phyloP scores from a whole-genome alignment of 2,888 invertebrate genomes.

The Chrysopilus asiliformis region DNA sequence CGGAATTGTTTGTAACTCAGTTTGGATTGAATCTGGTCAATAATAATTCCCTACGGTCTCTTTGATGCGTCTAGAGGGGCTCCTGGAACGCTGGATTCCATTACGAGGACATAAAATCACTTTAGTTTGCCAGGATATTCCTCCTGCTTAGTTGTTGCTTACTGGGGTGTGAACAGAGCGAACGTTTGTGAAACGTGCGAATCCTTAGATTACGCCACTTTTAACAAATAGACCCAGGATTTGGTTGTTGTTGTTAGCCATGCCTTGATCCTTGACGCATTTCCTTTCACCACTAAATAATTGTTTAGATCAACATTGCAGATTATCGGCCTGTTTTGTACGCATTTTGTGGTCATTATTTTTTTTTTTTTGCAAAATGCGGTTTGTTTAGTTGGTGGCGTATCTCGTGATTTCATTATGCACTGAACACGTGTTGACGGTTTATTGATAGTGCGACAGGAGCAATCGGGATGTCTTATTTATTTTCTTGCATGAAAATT shows the following conservation, averaged over 20 bases:
- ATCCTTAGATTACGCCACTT: slow-evolving; percentile 8
- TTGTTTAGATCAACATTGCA: too few relatives aligned
- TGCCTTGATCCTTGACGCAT: neutral
- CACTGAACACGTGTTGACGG: too few relatives aligned
- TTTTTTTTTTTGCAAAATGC: too few relatives aligned
- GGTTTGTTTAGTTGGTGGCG: too few relatives aligned
- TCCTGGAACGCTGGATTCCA: neutral
- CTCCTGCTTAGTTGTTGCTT: slow-evolving; percentile 13
- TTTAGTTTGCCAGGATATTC: too few relatives aligned
- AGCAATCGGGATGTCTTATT: too few relatives aligned
- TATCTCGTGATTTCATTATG: too few relatives aligned
- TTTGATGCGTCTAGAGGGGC: neutral
- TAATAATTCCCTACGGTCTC: neutral
- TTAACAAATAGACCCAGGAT: slow-evolving; percentile 4
- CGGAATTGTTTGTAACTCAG: neutral
- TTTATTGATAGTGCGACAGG: too few relatives aligned
- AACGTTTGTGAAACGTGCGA: slow-evolving; percentile 8
- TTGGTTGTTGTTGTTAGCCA: neutral
- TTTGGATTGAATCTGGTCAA: neutral
- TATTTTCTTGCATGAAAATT: too few relatives aligned
- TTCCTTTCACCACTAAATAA: neutral
- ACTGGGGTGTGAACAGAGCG: slow-evolving; percentile 12
- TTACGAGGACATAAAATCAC: too few relatives aligned
- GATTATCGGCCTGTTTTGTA: too few relatives aligned
- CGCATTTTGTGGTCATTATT: too few relatives aligned